phyloP scores from a whole-genome alignment of 64 coral and sea anemone genomes.

The Stichodactyla helianthus region DNA sequence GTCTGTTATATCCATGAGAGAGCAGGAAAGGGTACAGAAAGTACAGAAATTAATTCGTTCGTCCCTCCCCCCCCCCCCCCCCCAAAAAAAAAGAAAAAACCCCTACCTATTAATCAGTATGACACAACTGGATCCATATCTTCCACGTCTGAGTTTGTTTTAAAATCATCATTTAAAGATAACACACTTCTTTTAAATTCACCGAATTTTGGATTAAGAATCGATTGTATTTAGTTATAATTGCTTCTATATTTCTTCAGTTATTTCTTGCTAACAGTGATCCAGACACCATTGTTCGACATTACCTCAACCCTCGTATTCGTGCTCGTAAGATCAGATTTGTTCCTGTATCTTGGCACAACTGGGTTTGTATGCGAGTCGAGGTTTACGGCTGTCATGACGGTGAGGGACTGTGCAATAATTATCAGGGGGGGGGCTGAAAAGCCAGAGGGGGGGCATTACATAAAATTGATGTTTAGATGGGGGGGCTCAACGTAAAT shows the following conservation, averaged over 20 bases:
- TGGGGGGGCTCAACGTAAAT: no score
- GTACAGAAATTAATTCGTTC: no score
- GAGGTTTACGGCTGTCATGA: slow-evolving; percentile 75
- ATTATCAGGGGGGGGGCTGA: no score
- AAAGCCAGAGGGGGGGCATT: no score
- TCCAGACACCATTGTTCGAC: slow-evolving; percentile 14
- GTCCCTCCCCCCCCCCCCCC: neutral
- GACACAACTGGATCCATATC: no score
- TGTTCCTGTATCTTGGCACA: slow-evolving; percentile 62
- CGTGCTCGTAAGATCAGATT: slow-evolving; percentile 79
- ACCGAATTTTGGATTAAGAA: neutral
- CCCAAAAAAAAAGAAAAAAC: neutral
- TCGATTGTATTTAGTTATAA: neutral
- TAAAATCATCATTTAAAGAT: no score
- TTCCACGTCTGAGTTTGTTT: no score
- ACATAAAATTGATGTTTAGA: no score
- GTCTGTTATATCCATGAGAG: slow-evolving; percentile 57
- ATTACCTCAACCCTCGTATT: slow-evolving; percentile 72
- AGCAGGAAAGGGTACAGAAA: slow-evolving; percentile 34
- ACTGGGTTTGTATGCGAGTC: slow-evolving; percentile 74
- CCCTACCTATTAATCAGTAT: no score
- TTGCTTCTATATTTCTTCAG: slow-evolving; percentile 15
- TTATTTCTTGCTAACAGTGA: slow-evolving; percentile 63
- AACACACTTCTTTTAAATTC: no score
- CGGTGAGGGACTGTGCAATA: slow-evolving; percentile 36